Conservation (phyloP, 2,113 vertebrate species). For the Verasper variegatus region DNA sequence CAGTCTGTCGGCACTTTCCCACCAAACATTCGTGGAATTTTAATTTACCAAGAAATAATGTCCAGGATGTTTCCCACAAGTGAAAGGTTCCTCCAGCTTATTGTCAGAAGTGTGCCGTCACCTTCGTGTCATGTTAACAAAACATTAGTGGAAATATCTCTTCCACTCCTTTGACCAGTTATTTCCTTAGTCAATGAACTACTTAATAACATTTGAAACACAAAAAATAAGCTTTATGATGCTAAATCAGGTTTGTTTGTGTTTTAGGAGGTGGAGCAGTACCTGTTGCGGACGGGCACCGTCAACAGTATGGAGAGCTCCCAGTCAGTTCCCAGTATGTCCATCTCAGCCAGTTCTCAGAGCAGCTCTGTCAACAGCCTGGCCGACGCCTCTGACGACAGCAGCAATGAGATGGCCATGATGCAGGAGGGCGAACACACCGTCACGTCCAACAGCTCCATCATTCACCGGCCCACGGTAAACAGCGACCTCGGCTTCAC, state of each 20-base stretch:
- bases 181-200: no score
- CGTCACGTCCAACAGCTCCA: slow-evolving; percentile 91
- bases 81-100: background rate
- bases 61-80: no score
- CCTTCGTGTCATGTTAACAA: no score
- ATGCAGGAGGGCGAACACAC: slow-evolving; percentile 94
- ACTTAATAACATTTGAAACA: no score
- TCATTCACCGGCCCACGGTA: slow-evolving; percentile 89
- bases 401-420: slow-evolving; percentile 90
- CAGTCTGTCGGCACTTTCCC: background rate
- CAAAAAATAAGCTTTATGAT: no score
- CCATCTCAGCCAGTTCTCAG: slow-evolving; percentile 92
- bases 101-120: no score
- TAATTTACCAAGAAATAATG: no score
- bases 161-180: no score
- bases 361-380: slow-evolving; percentile 93
- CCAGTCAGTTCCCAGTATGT: slow-evolving; percentile 94
- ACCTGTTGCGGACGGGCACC: slow-evolving; percentile 87
- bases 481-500: background rate
- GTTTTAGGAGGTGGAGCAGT: slow-evolving; percentile 87
- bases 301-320: slow-evolving; percentile 94
- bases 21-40: no score
- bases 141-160: no score
- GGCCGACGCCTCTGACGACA: slow-evolving; percentile 89
- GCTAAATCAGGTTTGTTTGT: background rate